A percentile compares a stretch with the other conserved stretches of the same genome.
phyloP scores from a whole-genome alignment of 2,113 vertebrate species.

The Crocuta crocuta region DNA sequence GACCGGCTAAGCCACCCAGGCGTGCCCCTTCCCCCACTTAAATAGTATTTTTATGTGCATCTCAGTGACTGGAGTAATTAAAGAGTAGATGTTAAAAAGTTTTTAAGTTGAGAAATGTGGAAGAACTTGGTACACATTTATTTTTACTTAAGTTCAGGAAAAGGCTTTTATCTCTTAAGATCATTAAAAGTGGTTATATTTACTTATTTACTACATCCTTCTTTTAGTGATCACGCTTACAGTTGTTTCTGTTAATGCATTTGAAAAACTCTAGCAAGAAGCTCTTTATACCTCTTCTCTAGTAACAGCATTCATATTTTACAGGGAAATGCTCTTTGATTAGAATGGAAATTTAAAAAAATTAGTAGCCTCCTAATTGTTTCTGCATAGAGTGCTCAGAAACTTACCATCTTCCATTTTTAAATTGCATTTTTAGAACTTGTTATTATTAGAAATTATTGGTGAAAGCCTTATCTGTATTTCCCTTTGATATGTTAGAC shows the following conservation, averaged over 20 bases:
- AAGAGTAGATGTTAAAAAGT: neutral
- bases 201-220: neutral
- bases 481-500: neutral
- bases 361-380: neutral
- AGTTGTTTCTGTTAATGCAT: neutral
- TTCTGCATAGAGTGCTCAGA: neutral
- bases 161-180: neutral
- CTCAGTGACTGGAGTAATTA: neutral
- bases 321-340: neutral
- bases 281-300: neutral
- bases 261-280: neutral
- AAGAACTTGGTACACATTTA: neutral
- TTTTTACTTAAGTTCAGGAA: neutral
- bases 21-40: neutral
- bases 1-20: too few relatives aligned
- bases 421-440: neutral
- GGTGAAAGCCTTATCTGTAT: neutral
- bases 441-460: conserved; percentile 12
- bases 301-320: neutral
- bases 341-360: neutral
- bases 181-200: neutral
- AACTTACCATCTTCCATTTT: neutral
- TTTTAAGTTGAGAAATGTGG: conserved; percentile 29
- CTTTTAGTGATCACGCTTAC: neutral
- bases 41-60: neutral